Percentiles rank a stretch among this genome's conserved stretches.
Evolutionary conservation across 2,888 invertebrate genomes (phyloP).

Genomic region (Ophioninae sp.): DNA sequence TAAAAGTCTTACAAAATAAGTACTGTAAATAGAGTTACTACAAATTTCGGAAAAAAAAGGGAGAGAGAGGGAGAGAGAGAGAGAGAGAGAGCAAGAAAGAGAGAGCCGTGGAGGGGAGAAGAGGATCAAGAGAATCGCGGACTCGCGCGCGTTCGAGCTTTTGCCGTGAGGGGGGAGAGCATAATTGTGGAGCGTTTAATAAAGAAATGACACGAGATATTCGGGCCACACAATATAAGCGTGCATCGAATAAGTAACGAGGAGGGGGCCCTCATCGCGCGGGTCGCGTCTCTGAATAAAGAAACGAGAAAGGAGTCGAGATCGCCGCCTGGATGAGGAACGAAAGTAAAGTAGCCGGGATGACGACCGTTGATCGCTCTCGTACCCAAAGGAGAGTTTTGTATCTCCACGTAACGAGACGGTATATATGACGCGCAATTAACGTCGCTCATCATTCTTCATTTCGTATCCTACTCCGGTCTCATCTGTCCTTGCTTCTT

Average conservation of each 20-base stretch:
- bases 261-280: conserved; percentile 30
- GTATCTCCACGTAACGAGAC: conserved; percentile 50
- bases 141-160: conserved; percentile 30
- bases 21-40: too few relatives aligned
- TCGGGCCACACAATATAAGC: conserved; percentile 70
- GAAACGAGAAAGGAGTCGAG: conserved; percentile 42
- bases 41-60: too few relatives aligned
- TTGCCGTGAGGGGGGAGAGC: conserved; percentile 49
- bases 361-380: conserved; percentile 15
- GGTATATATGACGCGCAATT: conserved; percentile 61
- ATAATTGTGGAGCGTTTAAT: conserved; percentile 73
- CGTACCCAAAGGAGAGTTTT: conserved; percentile 4
- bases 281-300: conserved; percentile 26
- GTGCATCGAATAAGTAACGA: conserved; percentile 63
- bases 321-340: conserved; percentile 1
- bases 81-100: too few relatives aligned
- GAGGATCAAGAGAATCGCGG: conserved; percentile 60
- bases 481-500: conserved; percentile 21
- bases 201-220: conserved; percentile 76
- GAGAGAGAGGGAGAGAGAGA: too few relatives aligned
- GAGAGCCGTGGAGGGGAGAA: conserved; percentile 39
- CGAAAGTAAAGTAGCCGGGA: conserved; percentile 52
- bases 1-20: too few relatives aligned
- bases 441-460: conserved; percentile 62
- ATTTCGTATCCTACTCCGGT: conserved; percentile 45